Base-by-base conservation (phyloP, 2,113 vertebrate genomes). In the Phocoena phocoena region DNA sequence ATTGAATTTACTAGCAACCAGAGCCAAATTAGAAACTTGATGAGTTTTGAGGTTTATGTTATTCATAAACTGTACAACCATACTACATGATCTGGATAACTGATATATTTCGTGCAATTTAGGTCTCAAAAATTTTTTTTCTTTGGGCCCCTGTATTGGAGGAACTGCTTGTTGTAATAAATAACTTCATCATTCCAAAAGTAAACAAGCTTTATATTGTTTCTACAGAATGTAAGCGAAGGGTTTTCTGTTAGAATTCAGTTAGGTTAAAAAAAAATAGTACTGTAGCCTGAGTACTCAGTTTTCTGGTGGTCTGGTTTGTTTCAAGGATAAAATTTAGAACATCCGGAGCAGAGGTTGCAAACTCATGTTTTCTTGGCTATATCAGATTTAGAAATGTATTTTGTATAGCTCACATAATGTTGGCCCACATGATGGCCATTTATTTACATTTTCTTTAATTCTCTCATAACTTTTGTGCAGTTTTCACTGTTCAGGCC, bases 11-110 rank as follows among this genome's bases (percentile, higher is more conserved):
- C 12, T 85, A 77, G 33, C 84, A 81, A 23, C 15, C 36, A 92
- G 85, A 85, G n/a, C 31, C n/a, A 86, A 58, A 76, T 79, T 77
- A 70, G 74, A 95, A 87, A 95, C 33, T 92, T 88, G 15, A 70
- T 92, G 63, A 55, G 5, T 55, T 86, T 47, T 90, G 28, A 85
- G 79, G 23, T 92, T 92, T 90, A 23, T 25, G 15, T 85, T 85
- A 10, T 92, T n/a, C 18, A 6, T 73, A 68, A 90, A 18, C 23
- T 93, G 25, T 21, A 36, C 6, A n/a, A 33, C 7, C 50, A 31
- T 74, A 25, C 25, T 58, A 13, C 60, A 50, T 85, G 17, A 86
- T 83, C 38, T 90, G 62, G 68, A 65, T 18, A 82, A 67, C 21
- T 82, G 31, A 36, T 76, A 21, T 8, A 41, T 90, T 90, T 87